Conservation (phyloP, 2,888 invertebrate species). For the Sepioteuthis lessoniana region DNA sequence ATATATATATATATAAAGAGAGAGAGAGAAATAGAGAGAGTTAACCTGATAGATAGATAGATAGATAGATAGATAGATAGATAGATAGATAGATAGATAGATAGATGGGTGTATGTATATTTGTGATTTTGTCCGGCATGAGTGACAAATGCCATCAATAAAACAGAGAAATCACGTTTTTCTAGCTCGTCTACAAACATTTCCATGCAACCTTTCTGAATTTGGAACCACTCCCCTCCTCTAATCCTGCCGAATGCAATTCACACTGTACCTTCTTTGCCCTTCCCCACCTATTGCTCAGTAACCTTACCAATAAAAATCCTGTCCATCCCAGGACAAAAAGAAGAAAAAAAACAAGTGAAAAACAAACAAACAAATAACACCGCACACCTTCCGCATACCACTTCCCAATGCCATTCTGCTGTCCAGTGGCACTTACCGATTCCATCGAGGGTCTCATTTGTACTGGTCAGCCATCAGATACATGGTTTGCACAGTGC, state of each 20-base stretch:
- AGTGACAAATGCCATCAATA: conserved; percentile 33
- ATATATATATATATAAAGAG: too few species aligned
- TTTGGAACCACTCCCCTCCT: not conserved
- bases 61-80: not conserved
- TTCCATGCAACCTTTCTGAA: not conserved
- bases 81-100: not conserved
- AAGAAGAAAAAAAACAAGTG: not conserved
- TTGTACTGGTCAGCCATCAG: conserved; percentile 18
- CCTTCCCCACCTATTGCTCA: not conserved
- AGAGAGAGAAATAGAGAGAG: too few species aligned
- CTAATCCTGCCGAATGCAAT: not conserved
- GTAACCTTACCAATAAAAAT: not conserved
- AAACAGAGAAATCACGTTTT: conserved; percentile 21
- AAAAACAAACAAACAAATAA: not conserved
- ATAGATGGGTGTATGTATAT: not conserved
- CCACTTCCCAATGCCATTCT: not conserved
- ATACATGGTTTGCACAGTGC: not conserved
- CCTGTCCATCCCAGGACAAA: conserved; percentile 33
- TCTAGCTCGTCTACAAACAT: not conserved
- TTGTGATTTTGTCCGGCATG: not conserved
- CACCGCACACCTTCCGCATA: not conserved
- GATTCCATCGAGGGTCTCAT: conserved; percentile 9
- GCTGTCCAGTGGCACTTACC: conserved; percentile 33
- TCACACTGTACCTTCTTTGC: not conserved
- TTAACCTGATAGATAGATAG: too few species aligned